Evolutionary conservation across 2,797 vertebrate species (phyloP).

Genomic region (Crax fasciolata): DNA sequence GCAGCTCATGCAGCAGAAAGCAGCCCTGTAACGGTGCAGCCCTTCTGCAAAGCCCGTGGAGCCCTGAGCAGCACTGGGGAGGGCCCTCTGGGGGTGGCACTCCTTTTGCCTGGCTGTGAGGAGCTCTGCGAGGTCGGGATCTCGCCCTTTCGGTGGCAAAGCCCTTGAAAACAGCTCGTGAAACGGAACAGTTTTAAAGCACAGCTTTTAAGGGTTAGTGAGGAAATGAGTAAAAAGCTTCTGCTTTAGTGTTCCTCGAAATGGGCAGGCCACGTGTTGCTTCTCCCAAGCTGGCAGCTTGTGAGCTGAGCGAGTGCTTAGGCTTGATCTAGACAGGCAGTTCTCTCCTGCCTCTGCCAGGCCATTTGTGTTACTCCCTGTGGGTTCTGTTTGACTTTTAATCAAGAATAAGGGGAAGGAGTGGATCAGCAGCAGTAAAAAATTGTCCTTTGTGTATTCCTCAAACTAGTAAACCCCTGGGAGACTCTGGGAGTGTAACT

Average conservation of each 20-base stretch:
- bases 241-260: background rate
- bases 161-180: background rate
- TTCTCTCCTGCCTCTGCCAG: background rate
- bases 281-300: background rate
- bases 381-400: background rate
- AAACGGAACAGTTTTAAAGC: background rate
- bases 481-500: background rate
- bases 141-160: background rate
- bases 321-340: background rate
- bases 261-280: rapidly evolving
- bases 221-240: background rate
- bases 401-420: background rate
- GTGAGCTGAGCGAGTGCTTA: background rate
- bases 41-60: background rate
- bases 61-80: background rate
- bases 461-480: background rate
- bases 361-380: background rate
- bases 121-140: background rate
- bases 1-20: background rate
- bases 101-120: background rate
- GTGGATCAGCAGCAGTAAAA: background rate
- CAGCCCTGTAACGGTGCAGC: rapidly evolving
- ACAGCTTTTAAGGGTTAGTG: background rate
- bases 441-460: background rate
- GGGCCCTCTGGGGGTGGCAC: background rate